phyloP scores from a whole-genome alignment of 1,140 invertebrate species.

The Rhopalosiphum maidis region DNA sequence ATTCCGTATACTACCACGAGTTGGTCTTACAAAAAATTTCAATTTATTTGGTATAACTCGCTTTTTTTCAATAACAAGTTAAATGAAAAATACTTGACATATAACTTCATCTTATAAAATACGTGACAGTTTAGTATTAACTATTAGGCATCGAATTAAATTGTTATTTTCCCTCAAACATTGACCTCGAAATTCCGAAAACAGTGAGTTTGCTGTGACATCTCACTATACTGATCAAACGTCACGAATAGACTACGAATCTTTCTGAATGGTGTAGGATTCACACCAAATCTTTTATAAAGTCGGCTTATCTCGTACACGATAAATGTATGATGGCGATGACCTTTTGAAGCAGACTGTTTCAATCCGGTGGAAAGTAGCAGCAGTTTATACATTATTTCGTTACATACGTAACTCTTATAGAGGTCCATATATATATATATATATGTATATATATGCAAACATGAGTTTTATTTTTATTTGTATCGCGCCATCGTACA shows the following conservation, averaged over 20 bases:
- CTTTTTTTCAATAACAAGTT: neutral
- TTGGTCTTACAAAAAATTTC: neutral
- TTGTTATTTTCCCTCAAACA: neutral
- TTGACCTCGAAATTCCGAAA: neutral
- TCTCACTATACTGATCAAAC: neutral
- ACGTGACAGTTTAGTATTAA: too few relatives aligned
- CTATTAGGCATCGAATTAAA: neutral
- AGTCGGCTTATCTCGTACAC: neutral
- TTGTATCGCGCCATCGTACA: neutral
- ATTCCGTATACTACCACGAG: neutral
- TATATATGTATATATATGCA: neutral
- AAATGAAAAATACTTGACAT: neutral
- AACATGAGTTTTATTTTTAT: slow-evolving; percentile 44
- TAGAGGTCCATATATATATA: neutral
- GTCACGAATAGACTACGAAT: too few relatives aligned
- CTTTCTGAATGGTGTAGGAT: neutral
- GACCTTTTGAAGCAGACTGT: slow-evolving; percentile 27
- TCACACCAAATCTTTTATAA: neutral
- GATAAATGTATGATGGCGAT: neutral
- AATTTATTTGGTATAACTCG: neutral
- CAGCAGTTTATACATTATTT: slow-evolving; percentile 22
- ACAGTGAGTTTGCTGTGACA: neutral
- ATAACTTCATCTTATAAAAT: neutral
- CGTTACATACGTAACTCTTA: slow-evolving; percentile 15
- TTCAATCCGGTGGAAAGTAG: slow-evolving; percentile 22